These are phyloP conservation scores for Diploptera punctata DNA, from an alignment of 2,888 invertebrate species.

Conservation along the genomic window DNA sequence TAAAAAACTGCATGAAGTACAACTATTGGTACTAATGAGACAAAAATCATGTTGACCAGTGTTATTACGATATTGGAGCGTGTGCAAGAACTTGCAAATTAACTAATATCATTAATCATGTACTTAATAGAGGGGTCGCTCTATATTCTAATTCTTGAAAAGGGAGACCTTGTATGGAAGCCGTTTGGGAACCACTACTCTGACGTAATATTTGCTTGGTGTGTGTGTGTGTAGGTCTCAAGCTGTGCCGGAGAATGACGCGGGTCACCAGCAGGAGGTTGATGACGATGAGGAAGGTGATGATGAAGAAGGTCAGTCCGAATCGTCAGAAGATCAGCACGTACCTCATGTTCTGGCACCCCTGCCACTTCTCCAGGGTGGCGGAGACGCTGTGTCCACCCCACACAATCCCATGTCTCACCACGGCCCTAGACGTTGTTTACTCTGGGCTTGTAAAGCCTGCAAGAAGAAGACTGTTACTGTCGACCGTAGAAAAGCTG, in stretches of 20 bases:
- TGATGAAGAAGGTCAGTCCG: constrained; percentile 42
- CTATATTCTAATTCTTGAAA: no score
- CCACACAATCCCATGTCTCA: not conserved
- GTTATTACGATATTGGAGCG: no score
- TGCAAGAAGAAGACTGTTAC: constrained; percentile 96
- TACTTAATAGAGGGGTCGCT: no score
- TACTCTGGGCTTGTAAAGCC: constrained; percentile 97
- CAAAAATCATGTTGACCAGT: no score
- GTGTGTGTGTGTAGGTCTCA: not conserved
- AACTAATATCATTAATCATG: no score
- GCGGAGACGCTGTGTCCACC: not conserved
- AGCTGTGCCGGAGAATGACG: constrained; percentile 4
- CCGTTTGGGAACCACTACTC: no score
- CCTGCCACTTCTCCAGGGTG: not conserved
- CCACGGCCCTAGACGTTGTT: constrained; percentile 70
- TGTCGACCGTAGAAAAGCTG: constrained; percentile 95
- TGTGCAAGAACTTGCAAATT: no score
- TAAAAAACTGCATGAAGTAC: no score
- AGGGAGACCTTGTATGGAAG: no score
- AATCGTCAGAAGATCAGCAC: constrained; percentile 23
- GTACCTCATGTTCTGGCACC: constrained; percentile 41
- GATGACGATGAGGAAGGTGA: constrained; percentile 38
- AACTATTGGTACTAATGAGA: no score
- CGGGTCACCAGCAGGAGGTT: not conserved
- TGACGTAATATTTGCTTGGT: no score